These are phyloP conservation scores for Scalopus aquaticus DNA, from an alignment of 2,113 vertebrate species.

Conservation along the genomic window DNA sequence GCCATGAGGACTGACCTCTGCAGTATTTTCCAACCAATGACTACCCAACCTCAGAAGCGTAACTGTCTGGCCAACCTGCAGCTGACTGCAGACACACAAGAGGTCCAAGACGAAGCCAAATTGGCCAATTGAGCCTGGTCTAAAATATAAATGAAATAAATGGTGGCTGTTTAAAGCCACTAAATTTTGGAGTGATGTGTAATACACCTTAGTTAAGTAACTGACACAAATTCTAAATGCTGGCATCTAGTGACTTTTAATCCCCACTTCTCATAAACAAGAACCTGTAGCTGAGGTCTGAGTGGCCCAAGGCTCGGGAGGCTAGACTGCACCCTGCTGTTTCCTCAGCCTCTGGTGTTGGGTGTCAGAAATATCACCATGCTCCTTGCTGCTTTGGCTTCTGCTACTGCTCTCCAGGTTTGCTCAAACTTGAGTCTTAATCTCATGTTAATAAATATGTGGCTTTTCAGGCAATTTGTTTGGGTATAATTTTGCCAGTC, in stretches of 20 bases:
- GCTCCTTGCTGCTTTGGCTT: neutral
- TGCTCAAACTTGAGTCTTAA: slow-evolving; percentile 59
- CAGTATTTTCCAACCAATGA: too few species aligned
- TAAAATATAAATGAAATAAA: neutral
- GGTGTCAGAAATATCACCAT: neutral
- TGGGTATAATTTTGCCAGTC: slow-evolving; percentile 72
- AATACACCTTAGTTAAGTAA: neutral
- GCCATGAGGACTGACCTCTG: neutral
- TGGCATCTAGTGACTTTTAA: neutral
- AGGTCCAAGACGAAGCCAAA: neutral
- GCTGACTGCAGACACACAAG: fast-evolving
- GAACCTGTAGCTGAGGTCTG: neutral
- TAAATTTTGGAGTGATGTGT: neutral
- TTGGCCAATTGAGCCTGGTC: neutral
- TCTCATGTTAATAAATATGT: slow-evolving; percentile 74
- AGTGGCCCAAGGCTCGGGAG: neutral
- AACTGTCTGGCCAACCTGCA: neutral
- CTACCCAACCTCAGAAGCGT: neutral
- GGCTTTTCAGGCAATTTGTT: slow-evolving; percentile 75
- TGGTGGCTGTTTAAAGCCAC: neutral
- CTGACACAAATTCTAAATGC: neutral
- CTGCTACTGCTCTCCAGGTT: neutral
- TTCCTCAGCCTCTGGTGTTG: neutral
- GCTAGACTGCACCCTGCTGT: neutral
- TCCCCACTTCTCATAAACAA: neutral